Evolutionary conservation across 2,113 vertebrate genomes (phyloP).

Genomic region (Epinephelus cyanopodus): DNA sequence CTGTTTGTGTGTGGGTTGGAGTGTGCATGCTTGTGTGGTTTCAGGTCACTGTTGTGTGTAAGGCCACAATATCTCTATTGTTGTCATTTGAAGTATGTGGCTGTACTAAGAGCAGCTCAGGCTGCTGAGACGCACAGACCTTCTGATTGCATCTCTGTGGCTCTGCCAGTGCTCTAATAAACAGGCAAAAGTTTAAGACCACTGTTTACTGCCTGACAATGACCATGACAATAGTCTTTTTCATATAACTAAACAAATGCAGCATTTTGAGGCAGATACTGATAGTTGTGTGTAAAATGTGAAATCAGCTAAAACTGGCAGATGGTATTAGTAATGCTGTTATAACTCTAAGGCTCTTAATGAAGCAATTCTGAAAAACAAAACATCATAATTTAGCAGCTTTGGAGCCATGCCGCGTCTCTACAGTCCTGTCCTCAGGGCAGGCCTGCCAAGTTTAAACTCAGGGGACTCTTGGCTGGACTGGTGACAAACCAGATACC

Average conservation of each 20-base stretch:
- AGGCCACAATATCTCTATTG: slow-evolving; percentile 35
- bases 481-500: too few species aligned
- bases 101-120: not conserved
- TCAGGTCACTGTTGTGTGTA: slow-evolving; percentile 26
- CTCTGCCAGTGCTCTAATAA: too few species aligned
- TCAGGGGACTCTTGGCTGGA: too few species aligned
- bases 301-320: not conserved
- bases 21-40: not conserved
- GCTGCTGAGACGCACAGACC: not conserved
- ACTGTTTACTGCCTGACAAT: not conserved
- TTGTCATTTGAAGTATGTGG: not conserved
- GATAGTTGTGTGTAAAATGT: not conserved
- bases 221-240: not conserved
- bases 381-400: not conserved
- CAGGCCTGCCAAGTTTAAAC: too few species aligned
- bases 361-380: not conserved
- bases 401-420: too few species aligned
- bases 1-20: slow-evolving; percentile 9
- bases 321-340: not conserved
- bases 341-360: not conserved
- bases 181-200: too few species aligned
- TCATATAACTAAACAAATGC: not conserved
- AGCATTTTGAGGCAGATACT: not conserved
- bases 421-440: too few species aligned
- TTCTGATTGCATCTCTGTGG: not conserved